Base-by-base conservation (phyloP, 2,113 vertebrate species). In the Heterotis niloticus region DNA sequence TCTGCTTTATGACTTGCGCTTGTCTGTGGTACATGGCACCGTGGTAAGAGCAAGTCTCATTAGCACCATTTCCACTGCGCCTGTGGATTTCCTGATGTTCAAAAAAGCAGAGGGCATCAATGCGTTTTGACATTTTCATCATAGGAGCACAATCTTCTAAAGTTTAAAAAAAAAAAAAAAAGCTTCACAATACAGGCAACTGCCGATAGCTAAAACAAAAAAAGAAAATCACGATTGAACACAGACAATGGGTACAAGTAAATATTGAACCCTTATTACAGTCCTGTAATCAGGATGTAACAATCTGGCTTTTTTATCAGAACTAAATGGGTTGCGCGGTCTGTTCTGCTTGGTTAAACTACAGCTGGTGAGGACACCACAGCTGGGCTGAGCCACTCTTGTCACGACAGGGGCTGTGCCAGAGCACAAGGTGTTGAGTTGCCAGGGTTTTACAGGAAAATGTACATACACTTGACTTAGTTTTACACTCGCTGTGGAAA, bases 221-320 rank as follows among this genome's bases (percentile, higher is more conserved):
- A 44, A 44, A 44, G 3, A 44, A 4, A 7, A 44, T 44, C 7
- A 44, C n/a, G n/a, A 44, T 44, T 44, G 7, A 2, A 44, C 34
- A 44, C 1, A 71, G 69, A 44, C 34, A 71, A 71, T 16, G 44
- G 20, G 20, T 18, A 16, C 60, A 64, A 64, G 24, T 20, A 23
- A 65, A 10, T 23, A 23, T 23, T 23, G n/a, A 7, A 7, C n/a
- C n/a, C 34, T 44, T 44, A 7, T 44, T 44, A 44, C 34, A 4
- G 74, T 51, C 20, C 1, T 80, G 70, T 83, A 79, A 82, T 80
- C 82, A 2, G 69, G 79, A 68, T 66, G 70, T 18, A 80, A 64
- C 80, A 87, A 82, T 83, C 86, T 84, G 81, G 34, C 34, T 44
- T 2, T 7, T 44, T 44, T 83, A 11, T 24, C 12, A 77, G 75